phyloP scores from a whole-genome alignment of 2,797 vertebrate genomes.

The Stomatorhinus walkeri region DNA sequence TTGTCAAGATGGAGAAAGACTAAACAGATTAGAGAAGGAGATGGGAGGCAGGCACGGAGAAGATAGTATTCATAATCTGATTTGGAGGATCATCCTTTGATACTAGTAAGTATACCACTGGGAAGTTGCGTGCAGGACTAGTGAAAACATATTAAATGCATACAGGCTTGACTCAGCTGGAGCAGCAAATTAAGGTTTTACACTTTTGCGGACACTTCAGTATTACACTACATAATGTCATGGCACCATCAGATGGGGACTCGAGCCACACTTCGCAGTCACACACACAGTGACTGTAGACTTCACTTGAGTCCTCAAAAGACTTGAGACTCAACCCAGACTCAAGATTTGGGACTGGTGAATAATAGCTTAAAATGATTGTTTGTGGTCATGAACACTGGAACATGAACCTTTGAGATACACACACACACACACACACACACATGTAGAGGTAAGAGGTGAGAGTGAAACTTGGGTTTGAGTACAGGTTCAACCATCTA shows the following conservation, averaged over 20 bases:
- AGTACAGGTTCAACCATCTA: not conserved
- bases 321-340: not conserved
- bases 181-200: not conserved
- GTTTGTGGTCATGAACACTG: not conserved
- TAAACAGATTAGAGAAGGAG: not conserved
- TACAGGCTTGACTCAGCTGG: not conserved
- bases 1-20: not conserved
- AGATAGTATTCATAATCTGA: not conserved
- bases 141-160: not conserved
- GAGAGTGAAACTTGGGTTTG: not conserved
- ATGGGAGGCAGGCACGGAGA: not conserved
- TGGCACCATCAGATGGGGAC: not conserved
- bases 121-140: not conserved
- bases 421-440: not conserved
- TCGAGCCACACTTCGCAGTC: not conserved
- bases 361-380: not conserved
- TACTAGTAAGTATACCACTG: not conserved
- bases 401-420: not conserved
- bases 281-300: not conserved
- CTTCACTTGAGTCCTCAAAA: not conserved
- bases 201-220: not conserved
- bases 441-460: not conserved
- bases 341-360: not conserved
- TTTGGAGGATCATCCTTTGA: not conserved
- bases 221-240: not conserved